phyloP scores from a whole-genome alignment of 2,113 vertebrate genomes.

The Vanacampus margaritifer region DNA sequence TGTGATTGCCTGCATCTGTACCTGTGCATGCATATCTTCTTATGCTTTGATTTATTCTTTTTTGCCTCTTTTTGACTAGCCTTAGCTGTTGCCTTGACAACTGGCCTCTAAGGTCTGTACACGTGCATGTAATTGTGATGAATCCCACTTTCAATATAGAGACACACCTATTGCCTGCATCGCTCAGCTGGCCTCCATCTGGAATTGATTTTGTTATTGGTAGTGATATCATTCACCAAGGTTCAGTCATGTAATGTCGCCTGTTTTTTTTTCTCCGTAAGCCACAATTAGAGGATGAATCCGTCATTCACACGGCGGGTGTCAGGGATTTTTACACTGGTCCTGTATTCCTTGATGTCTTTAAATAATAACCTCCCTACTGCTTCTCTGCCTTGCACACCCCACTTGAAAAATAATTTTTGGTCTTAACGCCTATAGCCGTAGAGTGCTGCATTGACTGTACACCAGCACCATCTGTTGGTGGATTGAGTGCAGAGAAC shows the following conservation, averaged over 20 bases:
- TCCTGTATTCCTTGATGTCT: conserved; percentile 3
- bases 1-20: conserved; percentile 2
- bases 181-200: conserved; percentile 8
- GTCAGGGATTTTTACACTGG: neutral
- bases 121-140: conserved; percentile 42
- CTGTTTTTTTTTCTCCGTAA: neutral
- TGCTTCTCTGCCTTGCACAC: neutral
- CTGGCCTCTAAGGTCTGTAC: conserved; percentile 37
- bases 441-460: conserved; percentile 4
- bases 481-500: conserved; percentile 24
- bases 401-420: neutral
- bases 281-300: conserved; percentile 1
- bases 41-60: neutral
- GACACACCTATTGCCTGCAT: conserved; percentile 11
- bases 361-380: conserved; percentile 1
- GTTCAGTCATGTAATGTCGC: neutral
- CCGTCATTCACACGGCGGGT: neutral
- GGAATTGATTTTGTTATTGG: neutral
- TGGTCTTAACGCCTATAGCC: neutral
- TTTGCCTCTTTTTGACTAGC: conserved; percentile 5
- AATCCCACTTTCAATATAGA: conserved; percentile 30
- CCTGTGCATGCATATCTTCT: neutral
- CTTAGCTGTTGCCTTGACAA: conserved; percentile 61
- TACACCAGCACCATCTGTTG: conserved; percentile 59
- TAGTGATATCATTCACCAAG: conserved; percentile 20